Evolutionary conservation across 2,888 invertebrate genomes (phyloP), one percentile per base, ranked within the genome.

Genomic region (Drosophila mayaguana): DNA sequence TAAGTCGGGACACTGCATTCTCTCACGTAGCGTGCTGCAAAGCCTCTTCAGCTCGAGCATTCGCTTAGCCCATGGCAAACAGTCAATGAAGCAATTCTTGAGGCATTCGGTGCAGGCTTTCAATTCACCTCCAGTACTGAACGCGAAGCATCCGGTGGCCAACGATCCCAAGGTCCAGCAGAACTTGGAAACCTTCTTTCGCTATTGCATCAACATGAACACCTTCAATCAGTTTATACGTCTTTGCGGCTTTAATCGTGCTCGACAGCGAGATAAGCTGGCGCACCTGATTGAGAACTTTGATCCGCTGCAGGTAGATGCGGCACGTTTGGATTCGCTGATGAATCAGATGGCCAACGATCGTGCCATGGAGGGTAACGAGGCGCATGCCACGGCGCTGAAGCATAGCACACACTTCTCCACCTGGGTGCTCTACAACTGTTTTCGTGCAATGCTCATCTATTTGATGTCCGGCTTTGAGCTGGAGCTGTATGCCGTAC

Each of bases 351-450:
- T 93, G 38, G 93, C 95, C 55, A 96, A 95, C 91, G 92, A 93
- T 68, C 94, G 94, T 63, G 96, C 96, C 56, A 94, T 95, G 36
- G 95, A 95, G 20, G 94, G 96, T 25, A 95, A 95, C 46, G 96
- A 97, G 92, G 93, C 96, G 53, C 96, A 97, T 0, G 98, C 97
- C 92, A 97, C 97, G 91, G 97, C 91, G 1, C 78, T 91, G 1
- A 92, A 91, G 61, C 89, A 92, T 60, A 92, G 92, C 56, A 88
- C 92, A 1, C 92, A 92, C 55, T 92, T 92, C 57, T 91, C 92
- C 36, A 98, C 98, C 1, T 99, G 99, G 98, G 95, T 98, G 43
- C 94, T 99, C 75, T 98, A 98, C 93, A 98, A 99, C 92, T 97
- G 98, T 51, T 94, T 98, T 55, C 94, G 96, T 50, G 96, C 98